Conservation (phyloP, 2,113 vertebrate species). For the Proteles cristata region DNA sequence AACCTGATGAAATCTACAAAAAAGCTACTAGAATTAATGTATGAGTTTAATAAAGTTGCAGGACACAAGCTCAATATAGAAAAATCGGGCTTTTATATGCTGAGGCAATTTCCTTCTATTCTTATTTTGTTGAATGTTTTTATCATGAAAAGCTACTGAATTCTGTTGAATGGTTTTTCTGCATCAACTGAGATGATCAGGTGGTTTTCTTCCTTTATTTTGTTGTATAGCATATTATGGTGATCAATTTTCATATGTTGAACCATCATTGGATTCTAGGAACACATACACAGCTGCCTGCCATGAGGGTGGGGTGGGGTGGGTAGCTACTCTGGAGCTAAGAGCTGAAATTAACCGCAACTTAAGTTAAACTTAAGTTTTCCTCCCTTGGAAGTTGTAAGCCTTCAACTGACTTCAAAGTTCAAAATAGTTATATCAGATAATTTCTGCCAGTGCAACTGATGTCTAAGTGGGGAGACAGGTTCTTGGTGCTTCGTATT, state of each 20-base stretch:
- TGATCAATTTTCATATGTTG: background rate
- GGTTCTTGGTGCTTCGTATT: background rate
- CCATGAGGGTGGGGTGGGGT: background rate
- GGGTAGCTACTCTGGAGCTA: background rate
- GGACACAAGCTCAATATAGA: background rate
- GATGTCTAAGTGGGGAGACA: background rate
- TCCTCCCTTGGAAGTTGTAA: background rate
- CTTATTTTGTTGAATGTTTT: background rate
- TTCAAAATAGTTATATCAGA: background rate
- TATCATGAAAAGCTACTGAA: background rate
- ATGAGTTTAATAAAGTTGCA: background rate
- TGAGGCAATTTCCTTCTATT: background rate
- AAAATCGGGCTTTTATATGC: background rate
- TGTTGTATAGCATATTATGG: background rate
- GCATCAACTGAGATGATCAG: background rate
- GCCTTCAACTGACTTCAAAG: background rate
- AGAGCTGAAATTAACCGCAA: background rate
- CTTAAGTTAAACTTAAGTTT: background rate
- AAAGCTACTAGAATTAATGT: background rate
- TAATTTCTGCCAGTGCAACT: background rate
- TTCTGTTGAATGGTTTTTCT: background rate
- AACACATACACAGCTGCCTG: background rate
- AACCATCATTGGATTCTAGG: background rate
- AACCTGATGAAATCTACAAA: background rate
- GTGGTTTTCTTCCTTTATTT: background rate